Percentiles rank a stretch among this genome's conserved stretches.
Conservation (phyloP, 2,888 invertebrate genomes). For the Panopea generosa region DNA sequence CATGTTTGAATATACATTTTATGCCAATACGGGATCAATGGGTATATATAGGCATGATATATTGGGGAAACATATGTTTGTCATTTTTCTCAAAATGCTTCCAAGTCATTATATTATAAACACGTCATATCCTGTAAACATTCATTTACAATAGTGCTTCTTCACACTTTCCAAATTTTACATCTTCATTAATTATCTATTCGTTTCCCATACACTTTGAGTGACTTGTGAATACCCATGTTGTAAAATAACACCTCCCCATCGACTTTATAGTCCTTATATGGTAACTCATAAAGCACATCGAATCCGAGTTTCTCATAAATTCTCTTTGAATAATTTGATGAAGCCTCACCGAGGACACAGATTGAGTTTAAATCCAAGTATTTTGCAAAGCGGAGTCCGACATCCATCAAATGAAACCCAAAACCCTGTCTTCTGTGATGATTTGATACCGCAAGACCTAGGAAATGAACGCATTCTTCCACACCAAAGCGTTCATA, state of each 20-base stretch:
- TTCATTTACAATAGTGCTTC: too few species aligned
- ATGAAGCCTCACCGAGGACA: slow-evolving; percentile 32
- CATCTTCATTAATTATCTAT: too few species aligned
- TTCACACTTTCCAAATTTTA: too few species aligned
- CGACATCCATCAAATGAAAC: slow-evolving; percentile 9
- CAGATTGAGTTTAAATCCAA: slow-evolving; percentile 28
- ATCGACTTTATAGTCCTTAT: slow-evolving; percentile 18
- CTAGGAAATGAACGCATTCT: slow-evolving; percentile 31
- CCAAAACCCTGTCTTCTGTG: slow-evolving; percentile 9
- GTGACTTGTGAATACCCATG: slow-evolving; percentile 22
- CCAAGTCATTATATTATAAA: too few species aligned
- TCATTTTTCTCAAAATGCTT: too few species aligned
- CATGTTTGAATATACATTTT: too few species aligned
- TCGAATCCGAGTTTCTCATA: slow-evolving; percentile 30
- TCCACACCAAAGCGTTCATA: slow-evolving; percentile 17
- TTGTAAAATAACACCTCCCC: slow-evolving; percentile 22
- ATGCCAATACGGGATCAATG: too few species aligned
- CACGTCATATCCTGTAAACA: too few species aligned
- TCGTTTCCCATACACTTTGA: slow-evolving; percentile 26
- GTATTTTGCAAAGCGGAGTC: slow-evolving; percentile 24
- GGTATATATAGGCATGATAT: too few species aligned
- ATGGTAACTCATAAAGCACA: slow-evolving; percentile 15
- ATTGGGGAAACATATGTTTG: too few species aligned
- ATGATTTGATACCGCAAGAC: slow-evolving; percentile 9
- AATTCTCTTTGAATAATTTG: slow-evolving; percentile 29